Evolutionary conservation across 2,797 vertebrate species (phyloP).

Genomic region (Sebastes trivittatus): DNA sequence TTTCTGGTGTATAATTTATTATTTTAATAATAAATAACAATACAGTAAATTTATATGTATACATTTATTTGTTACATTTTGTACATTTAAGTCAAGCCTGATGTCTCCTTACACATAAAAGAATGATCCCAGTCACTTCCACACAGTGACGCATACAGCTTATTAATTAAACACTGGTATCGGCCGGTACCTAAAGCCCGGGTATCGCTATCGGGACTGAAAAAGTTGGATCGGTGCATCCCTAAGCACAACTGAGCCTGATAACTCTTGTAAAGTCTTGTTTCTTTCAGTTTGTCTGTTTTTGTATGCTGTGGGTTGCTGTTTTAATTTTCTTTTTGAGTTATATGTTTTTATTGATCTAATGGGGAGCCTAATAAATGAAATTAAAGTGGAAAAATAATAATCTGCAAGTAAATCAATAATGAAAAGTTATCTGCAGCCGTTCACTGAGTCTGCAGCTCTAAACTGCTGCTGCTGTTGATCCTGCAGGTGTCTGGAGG

Average conservation of each 20-base stretch:
- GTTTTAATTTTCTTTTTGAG: neutral
- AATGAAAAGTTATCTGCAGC: neutral
- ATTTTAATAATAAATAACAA: no score
- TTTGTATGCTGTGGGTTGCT: neutral
- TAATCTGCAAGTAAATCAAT: neutral
- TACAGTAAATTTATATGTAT: no score
- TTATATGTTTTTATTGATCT: neutral
- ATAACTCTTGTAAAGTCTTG: neutral
- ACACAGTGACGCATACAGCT: no score
- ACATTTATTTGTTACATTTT: no score
- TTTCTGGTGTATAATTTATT: no score
- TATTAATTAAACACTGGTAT: no score
- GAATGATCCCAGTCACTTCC: no score
- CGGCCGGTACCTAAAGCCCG: no score
- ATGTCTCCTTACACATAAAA: no score
- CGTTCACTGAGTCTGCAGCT: neutral
- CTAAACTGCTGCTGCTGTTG: constrained; percentile 38
- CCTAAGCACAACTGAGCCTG: neutral
- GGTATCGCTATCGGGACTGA: no score
- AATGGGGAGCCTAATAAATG: neutral
- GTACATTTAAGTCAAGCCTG: no score
- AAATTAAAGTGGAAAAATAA: neutral
- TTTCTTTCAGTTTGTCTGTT: neutral
- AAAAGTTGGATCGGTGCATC: no score
- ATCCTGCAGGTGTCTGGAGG: constrained; percentile 92